Evolutionary conservation across 2,888 invertebrate genomes (phyloP), one percentile per base, ranked within the genome.

Genomic region (Phaonia tiefii): DNA sequence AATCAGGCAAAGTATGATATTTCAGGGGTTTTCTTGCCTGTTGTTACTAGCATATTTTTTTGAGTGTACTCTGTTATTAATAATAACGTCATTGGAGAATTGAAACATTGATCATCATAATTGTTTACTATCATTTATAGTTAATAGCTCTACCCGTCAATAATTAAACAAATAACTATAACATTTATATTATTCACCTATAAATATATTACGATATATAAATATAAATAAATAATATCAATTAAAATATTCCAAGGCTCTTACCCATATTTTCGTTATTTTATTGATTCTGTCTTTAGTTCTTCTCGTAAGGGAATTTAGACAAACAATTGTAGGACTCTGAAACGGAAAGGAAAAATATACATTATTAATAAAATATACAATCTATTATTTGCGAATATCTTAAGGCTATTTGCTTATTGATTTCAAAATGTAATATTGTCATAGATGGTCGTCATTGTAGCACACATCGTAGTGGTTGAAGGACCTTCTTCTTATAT

Each of bases 371-470:
- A 10, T 20, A 39, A 60, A 1, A 60, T 60, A 39, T 39, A 3
- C 10, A 15, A 49, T 60, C 39, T 63, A 63, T 63, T 63, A 20
- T 42, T 17, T 39, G 22, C 20, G 11, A 10, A 63, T 20, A 22
- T 39, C 20, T 63, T 63, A 42, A 42, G 42, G 26, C 63, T 42
- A 42, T 42, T 11, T 22, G 39, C 39, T 63, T 42, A 63, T 37
- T 60, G 37, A 60, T 37, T 54, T 13, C 54, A 54, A 54, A 51
- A n/a, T 51, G 20, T 22, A 51, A 51, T 10, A 51, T 51, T 51
- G 51, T 51, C 51, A 11, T 5, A n/a, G n/a, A n/a, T n/a, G n/a
- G n/a, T n/a, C n/a, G n/a, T n/a, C n/a, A n/a, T n/a, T n/a, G n/a
- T n/a, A n/a, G n/a, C n/a, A n/a, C n/a, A n/a, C n/a, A n/a, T n/a